Conservation (phyloP, 2,113 vertebrate species). For the Anoura caudifer region DNA sequence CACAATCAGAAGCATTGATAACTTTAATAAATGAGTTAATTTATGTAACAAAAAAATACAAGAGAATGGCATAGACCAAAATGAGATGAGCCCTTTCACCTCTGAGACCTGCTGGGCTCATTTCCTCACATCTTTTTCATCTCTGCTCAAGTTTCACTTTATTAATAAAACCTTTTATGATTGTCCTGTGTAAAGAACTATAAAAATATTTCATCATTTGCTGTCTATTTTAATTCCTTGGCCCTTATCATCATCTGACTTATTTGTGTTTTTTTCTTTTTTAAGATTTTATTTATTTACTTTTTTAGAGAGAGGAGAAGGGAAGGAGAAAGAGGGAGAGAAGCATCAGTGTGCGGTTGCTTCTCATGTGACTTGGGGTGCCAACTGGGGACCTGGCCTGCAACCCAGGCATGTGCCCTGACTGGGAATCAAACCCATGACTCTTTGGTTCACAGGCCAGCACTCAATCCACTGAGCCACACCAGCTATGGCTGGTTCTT, state of each 20-base stretch:
- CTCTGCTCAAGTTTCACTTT: background rate
- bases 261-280: background rate
- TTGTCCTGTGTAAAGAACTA: background rate
- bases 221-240: background rate
- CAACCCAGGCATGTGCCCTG: too few species aligned
- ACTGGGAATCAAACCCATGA: too few species aligned
- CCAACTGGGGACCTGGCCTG: too few species aligned
- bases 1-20: background rate
- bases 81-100: accelerated
- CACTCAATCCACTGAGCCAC: too few species aligned
- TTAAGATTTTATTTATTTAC: background rate
- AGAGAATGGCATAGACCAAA: background rate
- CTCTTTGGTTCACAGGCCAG: too few species aligned
- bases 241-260: background rate
- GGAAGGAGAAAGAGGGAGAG: too few species aligned
- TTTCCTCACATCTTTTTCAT: too few species aligned
- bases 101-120: background rate
- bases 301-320: too few species aligned
- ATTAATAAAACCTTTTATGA: background rate
- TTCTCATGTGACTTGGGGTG: too few species aligned
- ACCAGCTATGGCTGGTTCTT: background rate
- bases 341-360: too few species aligned
- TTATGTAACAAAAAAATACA: background rate
- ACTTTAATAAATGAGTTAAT: background rate
- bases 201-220: background rate